Percentiles rank a stretch among this genome's conserved stretches.
Evolutionary conservation across 2,797 vertebrate genomes (phyloP).

Genomic region (Enteromius trimaculatus): DNA sequence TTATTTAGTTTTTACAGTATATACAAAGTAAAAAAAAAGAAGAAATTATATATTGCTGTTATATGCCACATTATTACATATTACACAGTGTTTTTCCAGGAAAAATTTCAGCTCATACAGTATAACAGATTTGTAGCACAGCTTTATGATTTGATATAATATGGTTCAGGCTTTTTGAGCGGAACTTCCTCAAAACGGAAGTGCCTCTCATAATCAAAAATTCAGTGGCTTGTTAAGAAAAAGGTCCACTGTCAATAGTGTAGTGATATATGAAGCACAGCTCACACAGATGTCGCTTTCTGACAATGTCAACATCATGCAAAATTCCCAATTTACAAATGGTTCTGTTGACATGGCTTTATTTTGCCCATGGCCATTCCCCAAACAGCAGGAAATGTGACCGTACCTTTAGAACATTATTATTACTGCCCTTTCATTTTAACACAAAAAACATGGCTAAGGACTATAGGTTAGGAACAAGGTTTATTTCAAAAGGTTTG

Average conservation of each 20-base stretch:
- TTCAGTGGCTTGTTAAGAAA: background rate
- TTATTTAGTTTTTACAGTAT: background rate
- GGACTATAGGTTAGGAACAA: background rate
- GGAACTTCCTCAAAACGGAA: background rate
- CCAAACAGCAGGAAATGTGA: background rate
- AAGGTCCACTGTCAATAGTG: background rate
- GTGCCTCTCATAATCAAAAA: background rate
- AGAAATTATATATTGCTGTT: background rate
- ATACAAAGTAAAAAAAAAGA: background rate
- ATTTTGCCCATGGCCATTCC: background rate
- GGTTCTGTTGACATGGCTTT: background rate
- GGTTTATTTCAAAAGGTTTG: background rate
- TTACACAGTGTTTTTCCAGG: too few relatives aligned
- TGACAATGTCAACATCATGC: background rate
- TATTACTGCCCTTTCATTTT: background rate
- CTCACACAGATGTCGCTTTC: conserved; percentile 6
- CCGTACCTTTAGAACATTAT: background rate
- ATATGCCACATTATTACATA: background rate
- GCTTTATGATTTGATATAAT: background rate
- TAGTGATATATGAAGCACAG: background rate
- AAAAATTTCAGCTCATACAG: background rate
- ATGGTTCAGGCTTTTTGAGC: background rate
- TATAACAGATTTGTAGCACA: background rate
- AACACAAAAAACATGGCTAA: background rate
- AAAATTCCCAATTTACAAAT: background rate